A percentile compares a stretch with the other conserved stretches of the same genome.
phyloP scores from a whole-genome alignment of 2,113 vertebrate species.

The Axis porcinus region DNA sequence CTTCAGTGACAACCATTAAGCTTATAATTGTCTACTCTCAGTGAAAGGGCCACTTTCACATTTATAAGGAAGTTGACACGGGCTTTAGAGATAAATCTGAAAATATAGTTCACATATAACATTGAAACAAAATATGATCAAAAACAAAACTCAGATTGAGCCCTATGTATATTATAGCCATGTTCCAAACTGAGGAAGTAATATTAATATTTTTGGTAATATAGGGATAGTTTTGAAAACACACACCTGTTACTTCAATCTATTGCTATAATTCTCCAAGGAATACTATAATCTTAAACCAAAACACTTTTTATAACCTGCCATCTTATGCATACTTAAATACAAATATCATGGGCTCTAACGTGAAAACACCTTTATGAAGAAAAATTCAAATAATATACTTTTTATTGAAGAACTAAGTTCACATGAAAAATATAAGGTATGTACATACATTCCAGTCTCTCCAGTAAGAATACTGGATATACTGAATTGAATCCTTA shows the following conservation, averaged over 20 bases:
- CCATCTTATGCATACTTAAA: not conserved
- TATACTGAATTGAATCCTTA: not conserved
- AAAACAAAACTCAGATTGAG: slow-evolving; percentile 10
- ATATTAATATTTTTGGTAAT: not conserved
- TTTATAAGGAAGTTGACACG: not conserved
- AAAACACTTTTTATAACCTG: not conserved
- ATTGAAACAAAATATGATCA: slow-evolving; percentile 17
- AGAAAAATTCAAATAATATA: not conserved
- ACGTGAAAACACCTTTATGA: not conserved
- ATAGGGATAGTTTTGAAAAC: not conserved
- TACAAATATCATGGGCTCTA: not conserved
- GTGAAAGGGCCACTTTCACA: not conserved
- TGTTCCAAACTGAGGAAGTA: not conserved
- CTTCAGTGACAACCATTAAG: not conserved
- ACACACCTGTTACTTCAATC: not conserved
- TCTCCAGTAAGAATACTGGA: not conserved
- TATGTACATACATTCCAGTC: not conserved
- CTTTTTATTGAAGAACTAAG: not conserved
- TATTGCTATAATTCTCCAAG: not conserved
- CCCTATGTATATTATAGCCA: not conserved
- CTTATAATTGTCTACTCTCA: not conserved
- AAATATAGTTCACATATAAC: not conserved
- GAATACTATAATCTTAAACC: not conserved
- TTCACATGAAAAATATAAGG: not conserved
- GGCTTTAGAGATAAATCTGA: slow-evolving; percentile 3